Base-by-base conservation (phyloP, 2,113 vertebrate species). In the Albula glossodonta region DNA sequence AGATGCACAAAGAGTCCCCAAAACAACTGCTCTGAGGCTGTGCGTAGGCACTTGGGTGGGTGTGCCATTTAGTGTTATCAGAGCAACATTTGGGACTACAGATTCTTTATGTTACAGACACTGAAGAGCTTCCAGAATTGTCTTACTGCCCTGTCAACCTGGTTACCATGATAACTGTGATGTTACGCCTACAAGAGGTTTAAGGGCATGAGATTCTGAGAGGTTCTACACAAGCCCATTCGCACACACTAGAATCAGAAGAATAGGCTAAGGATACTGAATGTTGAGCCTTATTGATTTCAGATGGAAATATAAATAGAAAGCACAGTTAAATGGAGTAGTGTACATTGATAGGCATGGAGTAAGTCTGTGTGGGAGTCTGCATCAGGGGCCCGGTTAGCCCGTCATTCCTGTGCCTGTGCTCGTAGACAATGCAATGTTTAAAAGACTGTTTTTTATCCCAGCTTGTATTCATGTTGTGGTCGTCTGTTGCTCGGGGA, bases 401-500 rank as follows among this genome's bases (percentile, higher is more conserved):
- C 22, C 57, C 79, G 84, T 82, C 80, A n/a, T 78, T 82, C 84
- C 78, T 74, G 81, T 89, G 84, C 79, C 85, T 74, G 63, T 70
- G 57, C 56, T 41, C 2, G 60, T 66, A 70, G 49, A 81, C 79
- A 82, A 81, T 50, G 57, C 31, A 74, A 19, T 81, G 49, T 85
- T 88, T 88, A 87, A 88, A 89, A 88, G 89, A 89, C 85, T 83
- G 70, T 87, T 89, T 89, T 87, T 87, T 60, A 78, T 63, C 85
- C 83, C 31, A 10, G 66, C 60, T 22, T 87, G 80, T 85, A 83
- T 84, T 83, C 77, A 83, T 82, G 49, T 80, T 83, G 63, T 60
- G 53, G 85, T 83, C n/a, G 70, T 85, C 87, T 83, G 89, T 90
- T 89, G 90, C 88, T 89, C 82, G 11, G 89, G 88, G 89, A 86